Base-by-base conservation (phyloP, 2,888 invertebrate species). In the Andrena chrysosceles region DNA sequence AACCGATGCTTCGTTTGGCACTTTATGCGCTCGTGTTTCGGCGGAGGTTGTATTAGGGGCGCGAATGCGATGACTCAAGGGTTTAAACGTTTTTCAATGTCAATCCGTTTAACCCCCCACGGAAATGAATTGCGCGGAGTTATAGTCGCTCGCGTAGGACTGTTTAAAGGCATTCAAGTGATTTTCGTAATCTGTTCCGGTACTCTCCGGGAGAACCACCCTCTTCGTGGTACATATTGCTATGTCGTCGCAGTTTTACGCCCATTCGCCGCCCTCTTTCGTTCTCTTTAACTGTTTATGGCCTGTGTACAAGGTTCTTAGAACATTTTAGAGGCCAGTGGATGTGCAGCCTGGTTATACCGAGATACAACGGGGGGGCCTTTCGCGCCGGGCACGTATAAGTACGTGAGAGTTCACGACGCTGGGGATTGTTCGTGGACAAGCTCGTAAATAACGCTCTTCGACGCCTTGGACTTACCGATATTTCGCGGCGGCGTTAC, bases 401-500 rank as follows among this genome's bases (percentile, higher is more conserved):
- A 23, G 72, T 76, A 79, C 85, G 85, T 83, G 80, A 81, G 79
- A 78, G 69, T 83, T 85, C 63, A 85, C 75, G 49, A 87, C 87
- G 70, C 62, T 49, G 76, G 68, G 87, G 90, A 90, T 89, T 89
- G 85, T 84, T 75, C 77, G 63, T 49, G 80, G 85, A 84, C 86
- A 74, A 64, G 80, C 49, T 85, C 89, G 84, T 89, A 89, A 89
- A 88, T 85, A 89, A 86, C 79, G n/a, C 63, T 62, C 69, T 75
- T 64, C 75, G 85, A 64, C 54, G 77, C 13, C 75, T 10, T 71
- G 48, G 56, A 75, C n/a, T 67, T 48, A 48, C 52, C 66, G 62
- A 52, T 75, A 59, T 66, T 52, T 71, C 23, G 7, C 33, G 33
- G 42, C 6, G 13, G 7, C 48, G 49, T 73, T 69, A 80, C 56